Evolutionary conservation across 2,797 vertebrate genomes (phyloP), one percentile per base, ranked within the genome.

Genomic region (Acanthornis magna): DNA sequence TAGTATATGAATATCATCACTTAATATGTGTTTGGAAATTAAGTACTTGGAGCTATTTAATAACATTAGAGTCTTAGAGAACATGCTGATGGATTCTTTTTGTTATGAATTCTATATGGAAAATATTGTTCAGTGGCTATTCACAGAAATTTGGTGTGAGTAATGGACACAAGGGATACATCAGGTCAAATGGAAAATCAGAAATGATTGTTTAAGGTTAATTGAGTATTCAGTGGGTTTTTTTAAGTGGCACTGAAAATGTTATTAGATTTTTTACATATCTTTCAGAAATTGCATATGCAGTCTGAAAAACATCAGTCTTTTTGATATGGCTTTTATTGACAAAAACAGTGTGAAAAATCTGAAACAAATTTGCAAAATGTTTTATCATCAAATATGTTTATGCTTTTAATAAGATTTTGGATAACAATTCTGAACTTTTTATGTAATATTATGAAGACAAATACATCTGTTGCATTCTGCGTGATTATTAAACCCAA

Each of bases 11-110:
- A 97, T 70, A 38, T 77, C 34, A 47, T 77, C 42, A 51, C 53
- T 93, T 83, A 71, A 61, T 86, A 84, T 91, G 66, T 94, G 74
- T 96, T 96, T 82, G 68, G 84, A 91, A 83, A 92, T 95, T 38
- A 95, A 91, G 67, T 95, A 94, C 96, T 97, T 97, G 81, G 74
- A 83, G 67, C 89, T 97, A 70, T 55, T 97, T 96, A 88, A 16
- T 67, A 86, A 88, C 83, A 87, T 94, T 91, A 77, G 75, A 92
- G 51, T 84, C 71, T 82, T 82, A 55, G 57, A 81, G 83, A 95
- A 95, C 82, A 85, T 85, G 42, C 17, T 80, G 7, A 3, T 42
- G 12, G 16, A 48, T 55, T 55, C 2, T 80, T 67, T 30, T 40
- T 50, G 3, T 70, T 54, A 14, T 29, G 43, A 73, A 34, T 50